Conservation (phyloP, 2,113 vertebrate species). For the Tragelaphus buxtoni region DNA sequence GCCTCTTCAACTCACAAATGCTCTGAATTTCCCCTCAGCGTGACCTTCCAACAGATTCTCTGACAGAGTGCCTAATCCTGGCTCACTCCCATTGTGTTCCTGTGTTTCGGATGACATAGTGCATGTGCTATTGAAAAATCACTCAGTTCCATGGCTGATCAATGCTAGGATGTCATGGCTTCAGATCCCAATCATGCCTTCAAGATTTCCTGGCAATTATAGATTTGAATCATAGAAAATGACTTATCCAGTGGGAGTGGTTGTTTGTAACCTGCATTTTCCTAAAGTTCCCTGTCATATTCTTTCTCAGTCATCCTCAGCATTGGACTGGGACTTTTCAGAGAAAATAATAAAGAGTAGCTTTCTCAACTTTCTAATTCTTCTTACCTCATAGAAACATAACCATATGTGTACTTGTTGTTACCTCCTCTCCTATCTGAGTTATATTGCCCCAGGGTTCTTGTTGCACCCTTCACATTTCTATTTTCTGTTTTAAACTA, state of each 20-base stretch:
- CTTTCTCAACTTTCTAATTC: background rate
- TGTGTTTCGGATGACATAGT: background rate
- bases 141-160: background rate
- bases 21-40: background rate
- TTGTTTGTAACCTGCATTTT: background rate
- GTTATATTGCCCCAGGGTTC: background rate
- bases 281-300: background rate
- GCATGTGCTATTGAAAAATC: background rate
- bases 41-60: background rate
- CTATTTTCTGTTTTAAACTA: background rate
- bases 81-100: background rate
- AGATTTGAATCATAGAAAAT: background rate
- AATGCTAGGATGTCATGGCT: background rate
- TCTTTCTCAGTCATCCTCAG: background rate
- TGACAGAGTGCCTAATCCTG: background rate
- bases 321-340: background rate
- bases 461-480: background rate
- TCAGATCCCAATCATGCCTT: background rate
- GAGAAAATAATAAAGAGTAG: background rate
- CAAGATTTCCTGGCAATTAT: background rate
- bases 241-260: background rate
- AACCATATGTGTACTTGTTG: background rate
- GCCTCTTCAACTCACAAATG: background rate
- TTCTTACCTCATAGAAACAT: background rate
- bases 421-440: background rate